A percentile compares a stretch with the other conserved stretches of the same genome.
Conservation (phyloP, 2,113 vertebrate species). For the Hippotragus niger region DNA sequence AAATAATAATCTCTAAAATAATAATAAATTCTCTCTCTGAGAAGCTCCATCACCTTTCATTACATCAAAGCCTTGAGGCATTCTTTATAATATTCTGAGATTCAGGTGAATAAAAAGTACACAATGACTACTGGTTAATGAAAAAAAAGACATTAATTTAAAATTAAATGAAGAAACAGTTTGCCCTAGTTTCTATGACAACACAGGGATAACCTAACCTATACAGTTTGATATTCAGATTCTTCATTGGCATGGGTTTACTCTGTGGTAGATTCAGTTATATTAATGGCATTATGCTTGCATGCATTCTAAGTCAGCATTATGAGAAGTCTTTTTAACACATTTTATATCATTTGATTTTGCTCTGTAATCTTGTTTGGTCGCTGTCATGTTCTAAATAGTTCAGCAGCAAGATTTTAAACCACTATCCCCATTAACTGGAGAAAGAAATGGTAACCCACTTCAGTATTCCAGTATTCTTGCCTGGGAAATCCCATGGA, state of each 20-base stretch:
- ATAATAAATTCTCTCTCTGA: too few species aligned
- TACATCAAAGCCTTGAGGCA: background rate
- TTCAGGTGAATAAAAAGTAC: background rate
- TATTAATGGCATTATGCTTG: background rate
- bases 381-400: slow-evolving; percentile 22
- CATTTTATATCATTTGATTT: slow-evolving; percentile 21
- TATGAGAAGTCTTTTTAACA: background rate
- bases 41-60: background rate
- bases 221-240: background rate
- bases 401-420: slow-evolving; percentile 30
- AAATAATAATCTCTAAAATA: too few species aligned
- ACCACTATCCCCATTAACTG: background rate
- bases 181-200: background rate
- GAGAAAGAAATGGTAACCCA: background rate
- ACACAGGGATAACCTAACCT: background rate
- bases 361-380: slow-evolving; percentile 8
- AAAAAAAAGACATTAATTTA: slow-evolving; percentile 14
- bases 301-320: background rate
- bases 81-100: background rate
- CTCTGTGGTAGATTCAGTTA: background rate
- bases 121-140: background rate
- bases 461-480: background rate
- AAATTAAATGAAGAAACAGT: background rate
- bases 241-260: background rate
- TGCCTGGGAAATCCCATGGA: background rate